A percentile compares a stretch with the other conserved stretches of the same genome.
Evolutionary conservation across 2,888 invertebrate species (phyloP).

Genomic region (Pyralis farinalis): DNA sequence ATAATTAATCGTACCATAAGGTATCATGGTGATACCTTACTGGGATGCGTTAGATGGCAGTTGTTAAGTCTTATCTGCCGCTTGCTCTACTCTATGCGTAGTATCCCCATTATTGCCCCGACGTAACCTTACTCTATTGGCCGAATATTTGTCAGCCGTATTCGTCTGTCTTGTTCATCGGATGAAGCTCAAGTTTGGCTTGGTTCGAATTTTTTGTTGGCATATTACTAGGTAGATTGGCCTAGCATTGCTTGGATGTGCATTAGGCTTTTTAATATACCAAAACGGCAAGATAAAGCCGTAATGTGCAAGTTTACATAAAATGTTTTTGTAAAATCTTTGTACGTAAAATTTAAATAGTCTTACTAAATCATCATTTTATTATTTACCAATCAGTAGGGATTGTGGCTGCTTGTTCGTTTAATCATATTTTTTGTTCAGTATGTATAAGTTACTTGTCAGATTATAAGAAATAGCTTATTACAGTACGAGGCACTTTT

Average conservation of each 20-base stretch:
- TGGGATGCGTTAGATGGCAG: too few species aligned
- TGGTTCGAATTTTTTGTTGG: conserved; percentile 64
- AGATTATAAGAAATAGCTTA: neutral
- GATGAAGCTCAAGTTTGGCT: conserved; percentile 33
- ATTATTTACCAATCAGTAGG: conserved; percentile 7
- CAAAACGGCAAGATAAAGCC: conserved; percentile 21
- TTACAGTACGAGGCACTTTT: too few species aligned
- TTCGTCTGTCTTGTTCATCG: conserved; percentile 1
- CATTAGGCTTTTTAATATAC: conserved; percentile 33
- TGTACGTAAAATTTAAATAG: neutral
- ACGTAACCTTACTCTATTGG: too few species aligned
- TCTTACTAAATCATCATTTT: neutral
- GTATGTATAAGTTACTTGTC: conserved; percentile 5
- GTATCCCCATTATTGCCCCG: too few species aligned
- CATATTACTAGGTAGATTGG: conserved; percentile 39
- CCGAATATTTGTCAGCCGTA: neutral
- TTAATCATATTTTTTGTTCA: conserved; percentile 14
- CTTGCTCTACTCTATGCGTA: too few species aligned
- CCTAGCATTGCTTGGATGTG: conserved; percentile 51
- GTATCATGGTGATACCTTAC: too few species aligned
- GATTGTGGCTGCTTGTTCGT: conserved; percentile 15
- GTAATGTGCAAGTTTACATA: conserved; percentile 9
- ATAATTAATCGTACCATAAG: too few species aligned
- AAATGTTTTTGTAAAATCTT: neutral
- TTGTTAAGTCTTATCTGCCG: too few species aligned